Conservation (phyloP, 2,797 vertebrate genomes). For the Melanotaenia nigrans region DNA sequence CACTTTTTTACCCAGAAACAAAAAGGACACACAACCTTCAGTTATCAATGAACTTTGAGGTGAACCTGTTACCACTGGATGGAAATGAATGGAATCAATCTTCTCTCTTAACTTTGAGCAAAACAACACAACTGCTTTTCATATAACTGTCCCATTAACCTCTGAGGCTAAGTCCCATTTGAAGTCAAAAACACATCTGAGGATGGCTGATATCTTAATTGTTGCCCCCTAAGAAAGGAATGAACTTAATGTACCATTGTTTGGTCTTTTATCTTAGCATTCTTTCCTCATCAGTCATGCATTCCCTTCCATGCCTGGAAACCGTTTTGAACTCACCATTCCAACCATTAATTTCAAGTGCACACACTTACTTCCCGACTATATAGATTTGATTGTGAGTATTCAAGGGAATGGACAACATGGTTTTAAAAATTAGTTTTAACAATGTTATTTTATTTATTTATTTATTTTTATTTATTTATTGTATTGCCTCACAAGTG, state of each 20-base stretch:
- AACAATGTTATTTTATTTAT: background rate
- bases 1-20: background rate
- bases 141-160: slow-evolving; percentile 16
- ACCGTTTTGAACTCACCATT: slow-evolving; percentile 21
- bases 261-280: slow-evolving; percentile 64
- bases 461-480: too few species aligned
- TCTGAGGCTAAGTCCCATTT: slow-evolving; percentile 10
- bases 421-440: background rate
- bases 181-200: slow-evolving; percentile 47
- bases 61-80: slow-evolving; percentile 4
- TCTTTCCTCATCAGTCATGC: slow-evolving; percentile 64
- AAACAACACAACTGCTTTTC: slow-evolving; percentile 10
- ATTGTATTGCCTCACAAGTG: background rate
- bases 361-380: background rate
- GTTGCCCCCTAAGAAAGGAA: slow-evolving; percentile 63
- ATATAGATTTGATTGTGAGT: background rate
- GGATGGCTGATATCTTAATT: slow-evolving; percentile 64
- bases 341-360: background rate
- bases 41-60: background rate
- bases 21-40: background rate
- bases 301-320: slow-evolving; percentile 52
- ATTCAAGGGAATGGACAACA: background rate
- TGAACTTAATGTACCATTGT: slow-evolving; percentile 66
- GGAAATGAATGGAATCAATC: slow-evolving; percentile 11
- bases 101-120: background rate